Evolutionary conservation across 2,113 vertebrate species (phyloP).

Genomic region (Gnathonemus longibarbis): DNA sequence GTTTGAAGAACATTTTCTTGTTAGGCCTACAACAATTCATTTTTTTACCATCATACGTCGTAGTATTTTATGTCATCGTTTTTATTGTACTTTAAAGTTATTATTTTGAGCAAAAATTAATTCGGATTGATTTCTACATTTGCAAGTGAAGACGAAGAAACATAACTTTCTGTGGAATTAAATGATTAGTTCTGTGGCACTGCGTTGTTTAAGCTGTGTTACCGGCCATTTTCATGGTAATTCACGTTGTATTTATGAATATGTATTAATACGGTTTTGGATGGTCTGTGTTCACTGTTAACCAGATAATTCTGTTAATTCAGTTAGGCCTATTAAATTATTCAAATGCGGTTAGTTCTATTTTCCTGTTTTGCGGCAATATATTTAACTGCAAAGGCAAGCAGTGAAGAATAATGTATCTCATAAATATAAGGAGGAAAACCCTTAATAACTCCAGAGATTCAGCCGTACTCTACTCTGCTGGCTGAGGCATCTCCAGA

Average conservation of each 20-base stretch:
- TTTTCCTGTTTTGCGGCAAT: conserved; percentile 66
- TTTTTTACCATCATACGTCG: not conserved
- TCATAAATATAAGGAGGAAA: conserved; percentile 80
- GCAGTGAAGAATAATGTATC: conserved; percentile 64
- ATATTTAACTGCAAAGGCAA: conserved; percentile 93
- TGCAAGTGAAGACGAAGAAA: not conserved
- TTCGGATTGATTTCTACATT: not conserved
- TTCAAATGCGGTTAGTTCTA: conserved; percentile 45
- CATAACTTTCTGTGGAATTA: not conserved
- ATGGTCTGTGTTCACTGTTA: not conserved
- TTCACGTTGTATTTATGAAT: not conserved
- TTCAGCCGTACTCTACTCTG: conserved; percentile 97
- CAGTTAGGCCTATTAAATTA: conserved; percentile 5
- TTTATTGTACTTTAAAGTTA: not conserved
- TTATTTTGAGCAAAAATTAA: not conserved
- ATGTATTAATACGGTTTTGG: conserved; percentile 6
- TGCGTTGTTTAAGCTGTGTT: not conserved
- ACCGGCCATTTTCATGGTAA: conserved; percentile 3
- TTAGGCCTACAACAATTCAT: not conserved
- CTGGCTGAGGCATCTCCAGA: conserved; percentile 97
- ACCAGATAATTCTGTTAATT: conserved; percentile 1
- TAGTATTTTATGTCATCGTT: not conserved
- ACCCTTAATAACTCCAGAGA: conserved; percentile 98
- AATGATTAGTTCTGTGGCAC: not conserved
- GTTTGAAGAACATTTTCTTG: not conserved